These are phyloP conservation scores for Cryptocephalus moraei DNA, from an alignment of 2,888 invertebrate genomes.

Conservation along the genomic window DNA sequence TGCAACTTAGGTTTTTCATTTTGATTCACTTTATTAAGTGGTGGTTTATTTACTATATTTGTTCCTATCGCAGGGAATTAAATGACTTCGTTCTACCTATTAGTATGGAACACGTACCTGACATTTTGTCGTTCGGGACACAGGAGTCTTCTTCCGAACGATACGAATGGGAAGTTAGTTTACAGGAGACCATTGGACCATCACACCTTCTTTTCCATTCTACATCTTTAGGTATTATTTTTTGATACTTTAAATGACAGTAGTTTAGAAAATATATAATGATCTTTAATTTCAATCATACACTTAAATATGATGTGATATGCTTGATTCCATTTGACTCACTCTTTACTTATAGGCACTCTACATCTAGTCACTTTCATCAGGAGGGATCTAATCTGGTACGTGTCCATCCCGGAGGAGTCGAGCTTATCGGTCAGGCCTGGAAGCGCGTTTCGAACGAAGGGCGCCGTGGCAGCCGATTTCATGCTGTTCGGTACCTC, in stretches of 20 bases:
- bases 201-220: conserved; percentile 87
- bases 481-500: conserved; percentile 92
- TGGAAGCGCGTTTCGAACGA: conserved; percentile 83
- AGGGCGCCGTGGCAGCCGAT: conserved; percentile 89
- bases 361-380: conserved; percentile 82
- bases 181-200: conserved; percentile 90
- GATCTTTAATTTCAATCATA: too few species aligned
- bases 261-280: too few species aligned
- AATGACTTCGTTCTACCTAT: conserved; percentile 86
- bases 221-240: conserved; percentile 55
- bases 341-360: conserved; percentile 52
- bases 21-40: not conserved
- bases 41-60: not conserved
- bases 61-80: conserved; percentile 51
- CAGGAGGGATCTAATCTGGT: conserved; percentile 90
- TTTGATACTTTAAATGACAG: too few species aligned
- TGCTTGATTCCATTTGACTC: too few species aligned
- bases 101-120: conserved; percentile 75
- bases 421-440: conserved; percentile 79
- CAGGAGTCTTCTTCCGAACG: conserved; percentile 87
- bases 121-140: conserved; percentile 85
- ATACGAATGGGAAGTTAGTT: conserved; percentile 77
- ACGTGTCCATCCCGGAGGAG: conserved; percentile 86
- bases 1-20: not conserved
- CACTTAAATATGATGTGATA: too few species aligned